Evolutionary conservation across 2,113 vertebrate species (phyloP).

Genomic region (Picathartes gymnocephalus): DNA sequence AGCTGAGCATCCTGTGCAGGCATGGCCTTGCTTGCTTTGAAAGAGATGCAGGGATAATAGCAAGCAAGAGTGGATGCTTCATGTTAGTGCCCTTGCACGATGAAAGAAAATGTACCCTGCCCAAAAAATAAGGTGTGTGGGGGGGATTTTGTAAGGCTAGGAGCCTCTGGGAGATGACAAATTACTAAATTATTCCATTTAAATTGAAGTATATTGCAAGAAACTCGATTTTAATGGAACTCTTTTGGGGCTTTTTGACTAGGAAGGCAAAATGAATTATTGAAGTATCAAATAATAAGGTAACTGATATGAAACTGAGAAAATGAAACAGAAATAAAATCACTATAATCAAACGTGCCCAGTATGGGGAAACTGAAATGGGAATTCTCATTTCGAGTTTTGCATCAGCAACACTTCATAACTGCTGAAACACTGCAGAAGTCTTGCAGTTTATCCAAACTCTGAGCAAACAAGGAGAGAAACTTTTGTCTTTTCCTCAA

Average conservation of each 20-base stretch:
- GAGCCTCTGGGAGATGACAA: neutral
- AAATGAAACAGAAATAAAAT: neutral
- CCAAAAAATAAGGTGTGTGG: accelerated
- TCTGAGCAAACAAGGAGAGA: neutral
- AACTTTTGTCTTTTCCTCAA: neutral
- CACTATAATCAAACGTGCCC: neutral
- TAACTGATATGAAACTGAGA: neutral
- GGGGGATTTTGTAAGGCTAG: neutral
- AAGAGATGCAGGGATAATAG: neutral
- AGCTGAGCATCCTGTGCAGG: neutral
- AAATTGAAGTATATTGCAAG: neutral
- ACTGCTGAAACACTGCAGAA: neutral
- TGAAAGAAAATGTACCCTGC: neutral
- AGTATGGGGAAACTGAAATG: neutral
- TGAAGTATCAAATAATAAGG: neutral
- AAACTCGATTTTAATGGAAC: neutral
- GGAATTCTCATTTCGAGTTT: neutral
- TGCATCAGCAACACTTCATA: neutral
- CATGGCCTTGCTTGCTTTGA: neutral
- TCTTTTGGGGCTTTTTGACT: neutral
- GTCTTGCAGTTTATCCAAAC: neutral
- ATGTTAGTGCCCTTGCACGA: neutral
- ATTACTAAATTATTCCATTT: neutral
- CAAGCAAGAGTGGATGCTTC: neutral
- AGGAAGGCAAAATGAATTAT: neutral